These are phyloP conservation scores for Pseudomyrmex cubaensis DNA, from an alignment of 1,140 invertebrate genomes.

Conservation along the genomic window DNA sequence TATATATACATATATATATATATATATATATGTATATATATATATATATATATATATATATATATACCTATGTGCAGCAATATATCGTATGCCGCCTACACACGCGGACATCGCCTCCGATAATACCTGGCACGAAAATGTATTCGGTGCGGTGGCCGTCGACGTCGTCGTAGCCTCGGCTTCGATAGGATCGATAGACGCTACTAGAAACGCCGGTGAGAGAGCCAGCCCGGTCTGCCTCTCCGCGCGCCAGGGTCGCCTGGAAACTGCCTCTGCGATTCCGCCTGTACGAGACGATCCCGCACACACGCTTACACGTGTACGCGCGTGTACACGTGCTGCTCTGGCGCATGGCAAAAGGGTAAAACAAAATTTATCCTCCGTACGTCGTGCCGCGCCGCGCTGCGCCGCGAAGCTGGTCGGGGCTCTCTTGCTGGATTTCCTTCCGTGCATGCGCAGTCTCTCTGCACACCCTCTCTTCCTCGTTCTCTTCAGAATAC, in stretches of 20 bases:
- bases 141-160: constrained; percentile 71
- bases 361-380: constrained; percentile 57
- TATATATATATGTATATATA: no score
- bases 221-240: constrained; percentile 46
- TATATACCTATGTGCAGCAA: constrained; percentile 10
- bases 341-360: constrained; percentile 48
- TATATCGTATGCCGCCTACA: constrained; percentile 21
- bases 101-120: constrained; percentile 61
- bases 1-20: no score
- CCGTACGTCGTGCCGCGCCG: neutral
- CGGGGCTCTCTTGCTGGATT: constrained; percentile 29
- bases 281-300: constrained; percentile 52
- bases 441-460: constrained; percentile 52
- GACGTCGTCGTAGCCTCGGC: constrained; percentile 70
- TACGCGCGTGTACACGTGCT: constrained; percentile 33
- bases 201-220: constrained; percentile 62
- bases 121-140: constrained; percentile 69
- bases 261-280: constrained; percentile 72
- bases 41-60: constrained; percentile 30
- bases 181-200: constrained; percentile 74
- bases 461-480: neutral
- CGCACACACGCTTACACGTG: constrained; percentile 19
- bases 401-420: neutral
- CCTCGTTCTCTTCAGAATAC: neutral
- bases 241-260: constrained; percentile 68